Evolutionary conservation across 2,797 vertebrate species (phyloP).

Genomic region (Channa striata): DNA sequence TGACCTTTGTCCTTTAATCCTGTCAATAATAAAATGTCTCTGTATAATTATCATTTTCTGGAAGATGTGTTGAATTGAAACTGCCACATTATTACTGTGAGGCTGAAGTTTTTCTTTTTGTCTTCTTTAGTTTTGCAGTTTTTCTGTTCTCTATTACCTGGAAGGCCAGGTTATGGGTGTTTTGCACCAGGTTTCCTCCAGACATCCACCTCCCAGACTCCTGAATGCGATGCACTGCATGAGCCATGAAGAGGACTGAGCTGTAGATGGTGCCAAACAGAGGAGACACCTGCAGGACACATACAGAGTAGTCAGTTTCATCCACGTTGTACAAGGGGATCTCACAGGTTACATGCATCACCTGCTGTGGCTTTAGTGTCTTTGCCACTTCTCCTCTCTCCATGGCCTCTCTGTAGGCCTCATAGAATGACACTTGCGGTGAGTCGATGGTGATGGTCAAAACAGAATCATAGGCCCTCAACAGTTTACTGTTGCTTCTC

Average conservation of each 20-base stretch:
- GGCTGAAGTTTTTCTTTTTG: not conserved
- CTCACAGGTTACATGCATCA: constrained; percentile 25
- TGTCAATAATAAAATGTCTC: no score
- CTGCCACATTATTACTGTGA: no score
- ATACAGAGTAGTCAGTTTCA: not conserved
- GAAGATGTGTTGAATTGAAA: no score
- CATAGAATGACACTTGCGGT: constrained; percentile 76
- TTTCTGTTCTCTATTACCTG: constrained; percentile 59
- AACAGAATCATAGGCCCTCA: constrained; percentile 85
- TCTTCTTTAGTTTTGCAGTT: not conserved
- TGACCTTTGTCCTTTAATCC: no score
- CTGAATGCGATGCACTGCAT: constrained; percentile 76
- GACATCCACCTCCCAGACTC: constrained; percentile 78
- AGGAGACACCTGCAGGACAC: constrained; percentile 81
- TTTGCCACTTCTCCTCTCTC: constrained; percentile 79
- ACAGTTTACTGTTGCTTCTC: constrained; percentile 80
- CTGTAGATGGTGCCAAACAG: constrained; percentile 89
- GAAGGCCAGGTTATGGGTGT: constrained; percentile 75
- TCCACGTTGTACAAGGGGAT: not conserved
- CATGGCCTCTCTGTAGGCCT: constrained; percentile 82
- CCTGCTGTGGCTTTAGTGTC: constrained; percentile 77
- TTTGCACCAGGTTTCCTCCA: constrained; percentile 78
- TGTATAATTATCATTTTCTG: no score
- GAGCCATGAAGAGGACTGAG: constrained; percentile 84
- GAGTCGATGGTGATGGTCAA: constrained; percentile 87